Conservation (phyloP, 92 coral and sea anemone species). For the Pocillopora grandis region DNA sequence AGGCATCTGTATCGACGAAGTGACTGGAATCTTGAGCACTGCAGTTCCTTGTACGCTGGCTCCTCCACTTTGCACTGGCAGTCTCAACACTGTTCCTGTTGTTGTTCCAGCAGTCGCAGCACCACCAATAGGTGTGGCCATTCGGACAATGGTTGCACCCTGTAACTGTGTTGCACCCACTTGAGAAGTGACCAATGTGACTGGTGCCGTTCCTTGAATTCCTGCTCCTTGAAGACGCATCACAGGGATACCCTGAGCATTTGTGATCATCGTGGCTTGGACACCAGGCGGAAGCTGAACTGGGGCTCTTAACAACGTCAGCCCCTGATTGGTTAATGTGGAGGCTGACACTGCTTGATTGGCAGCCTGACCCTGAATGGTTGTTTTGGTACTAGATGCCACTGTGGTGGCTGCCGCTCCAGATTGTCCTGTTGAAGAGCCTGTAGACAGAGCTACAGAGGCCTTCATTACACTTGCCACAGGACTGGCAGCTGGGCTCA, state of each 20-base stretch:
- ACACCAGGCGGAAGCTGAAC: conserved; percentile 90
- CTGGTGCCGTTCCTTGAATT: conserved; percentile 71
- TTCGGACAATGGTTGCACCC: conserved; percentile 83
- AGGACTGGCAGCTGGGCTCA: conserved; percentile 38
- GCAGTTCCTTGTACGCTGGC: conserved; percentile 50
- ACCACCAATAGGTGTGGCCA: conserved; percentile 62
- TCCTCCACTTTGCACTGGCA: conserved; percentile 62
- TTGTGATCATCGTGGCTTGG: conserved; percentile 94
- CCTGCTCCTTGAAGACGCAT: conserved; percentile 95
- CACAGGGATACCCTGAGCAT: conserved; percentile 93
- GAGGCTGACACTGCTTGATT: conserved; percentile 57
- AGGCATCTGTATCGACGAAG: conserved; percentile 48
- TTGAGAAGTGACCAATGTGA: conserved; percentile 73
- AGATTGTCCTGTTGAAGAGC: conserved; percentile 37
- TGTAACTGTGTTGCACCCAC: conserved; percentile 76
- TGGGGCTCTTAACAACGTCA: conserved; percentile 83
- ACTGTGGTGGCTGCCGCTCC: conserved; percentile 53
- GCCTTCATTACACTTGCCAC: conserved; percentile 29
- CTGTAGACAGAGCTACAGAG: conserved; percentile 19
- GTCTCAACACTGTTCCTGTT: conserved; percentile 55
- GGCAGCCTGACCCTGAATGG: conserved; percentile 67
- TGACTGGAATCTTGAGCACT: conserved; percentile 56
- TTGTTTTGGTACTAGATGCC: conserved; percentile 41
- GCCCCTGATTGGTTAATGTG: conserved; percentile 73
- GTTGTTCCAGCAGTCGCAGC: conserved; percentile 46